Percentiles rank a stretch among this genome's conserved stretches.
Conservation (phyloP, 1,140 invertebrate species). For the Macrosteles quadrilineatus region DNA sequence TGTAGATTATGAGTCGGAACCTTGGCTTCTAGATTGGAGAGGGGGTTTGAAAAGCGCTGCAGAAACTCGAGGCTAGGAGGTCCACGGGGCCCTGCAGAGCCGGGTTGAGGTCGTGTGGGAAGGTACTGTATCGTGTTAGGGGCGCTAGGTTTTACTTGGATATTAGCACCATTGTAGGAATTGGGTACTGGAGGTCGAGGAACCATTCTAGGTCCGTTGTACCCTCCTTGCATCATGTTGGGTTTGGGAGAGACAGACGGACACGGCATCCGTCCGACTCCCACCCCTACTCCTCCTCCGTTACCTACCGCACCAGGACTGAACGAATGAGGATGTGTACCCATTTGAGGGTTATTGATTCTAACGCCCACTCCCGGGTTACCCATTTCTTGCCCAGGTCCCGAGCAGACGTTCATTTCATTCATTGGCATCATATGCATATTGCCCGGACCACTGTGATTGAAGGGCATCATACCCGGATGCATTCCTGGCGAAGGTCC, state of each 20-base stretch:
- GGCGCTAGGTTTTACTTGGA: slow-evolving; percentile 93
- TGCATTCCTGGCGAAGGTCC: slow-evolving; percentile 49
- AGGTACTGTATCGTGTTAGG: slow-evolving; percentile 98
- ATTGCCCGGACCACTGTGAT: slow-evolving; percentile 48
- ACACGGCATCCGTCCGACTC: slow-evolving; percentile 15
- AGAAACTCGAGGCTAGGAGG: slow-evolving; percentile 91
- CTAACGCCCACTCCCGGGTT: slow-evolving; percentile 48
- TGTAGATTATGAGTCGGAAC: slow-evolving; percentile 70
- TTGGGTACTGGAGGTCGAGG: slow-evolving; percentile 57
- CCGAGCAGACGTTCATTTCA: slow-evolving; percentile 50
- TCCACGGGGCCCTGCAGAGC: slow-evolving; percentile 66
- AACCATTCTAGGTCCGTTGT: slow-evolving; percentile 29
- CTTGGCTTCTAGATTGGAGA: slow-evolving; percentile 71
- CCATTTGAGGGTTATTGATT: slow-evolving; percentile 45
- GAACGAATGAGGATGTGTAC: slow-evolving; percentile 41
- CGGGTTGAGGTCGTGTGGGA: slow-evolving; percentile 79
- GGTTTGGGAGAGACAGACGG: slow-evolving; percentile 53
- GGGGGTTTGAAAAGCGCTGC: slow-evolving; percentile 81
- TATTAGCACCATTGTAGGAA: slow-evolving; percentile 78
- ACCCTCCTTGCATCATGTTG: slow-evolving; percentile 49
- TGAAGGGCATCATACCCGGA: slow-evolving; percentile 56
- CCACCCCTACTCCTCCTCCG: slow-evolving; percentile 37
- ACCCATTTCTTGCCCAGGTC: slow-evolving; percentile 56
- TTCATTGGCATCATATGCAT: slow-evolving; percentile 59
- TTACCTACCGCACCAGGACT: slow-evolving; percentile 51